Evolutionary conservation across 2,888 invertebrate species (phyloP).

Genomic region (Epirrhoe alternata): DNA sequence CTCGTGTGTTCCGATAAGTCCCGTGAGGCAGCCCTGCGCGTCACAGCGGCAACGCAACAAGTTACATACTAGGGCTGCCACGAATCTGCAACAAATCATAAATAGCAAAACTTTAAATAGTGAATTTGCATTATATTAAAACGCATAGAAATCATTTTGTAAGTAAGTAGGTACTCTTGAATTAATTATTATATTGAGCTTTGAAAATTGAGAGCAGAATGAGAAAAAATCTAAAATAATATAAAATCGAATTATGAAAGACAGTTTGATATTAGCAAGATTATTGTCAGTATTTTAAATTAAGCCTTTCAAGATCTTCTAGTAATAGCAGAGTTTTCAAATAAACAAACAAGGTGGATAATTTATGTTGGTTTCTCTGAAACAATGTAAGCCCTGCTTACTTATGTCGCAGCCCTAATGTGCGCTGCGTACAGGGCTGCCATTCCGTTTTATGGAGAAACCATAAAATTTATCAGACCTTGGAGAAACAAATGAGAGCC

Average conservation of each 20-base stretch:
- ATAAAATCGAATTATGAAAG: too few relatives aligned
- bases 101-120: too few relatives aligned
- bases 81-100: neutral
- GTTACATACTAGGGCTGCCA: constrained; percentile 46
- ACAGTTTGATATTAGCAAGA: too few relatives aligned
- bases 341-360: neutral
- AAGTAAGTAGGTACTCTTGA: too few relatives aligned
- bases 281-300: neutral
- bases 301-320: neutral
- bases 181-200: too few relatives aligned
- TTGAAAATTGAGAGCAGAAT: too few relatives aligned
- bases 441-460: constrained; percentile 38
- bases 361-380: neutral
- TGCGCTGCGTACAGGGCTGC: constrained; percentile 36
- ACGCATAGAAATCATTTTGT: too few relatives aligned
- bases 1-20: constrained; percentile 43
- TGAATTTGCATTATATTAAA: too few relatives aligned
- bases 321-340: neutral
- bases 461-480: constrained; percentile 42
- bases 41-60: constrained; percentile 52
- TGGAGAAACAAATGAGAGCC: constrained; percentile 41
- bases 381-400: constrained; percentile 10
- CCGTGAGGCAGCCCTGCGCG: constrained; percentile 42
- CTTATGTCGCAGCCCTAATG: constrained; percentile 30
- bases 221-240: too few relatives aligned